phyloP scores from a whole-genome alignment of 2,113 vertebrate genomes.

The Proterorhinus semilunaris region DNA sequence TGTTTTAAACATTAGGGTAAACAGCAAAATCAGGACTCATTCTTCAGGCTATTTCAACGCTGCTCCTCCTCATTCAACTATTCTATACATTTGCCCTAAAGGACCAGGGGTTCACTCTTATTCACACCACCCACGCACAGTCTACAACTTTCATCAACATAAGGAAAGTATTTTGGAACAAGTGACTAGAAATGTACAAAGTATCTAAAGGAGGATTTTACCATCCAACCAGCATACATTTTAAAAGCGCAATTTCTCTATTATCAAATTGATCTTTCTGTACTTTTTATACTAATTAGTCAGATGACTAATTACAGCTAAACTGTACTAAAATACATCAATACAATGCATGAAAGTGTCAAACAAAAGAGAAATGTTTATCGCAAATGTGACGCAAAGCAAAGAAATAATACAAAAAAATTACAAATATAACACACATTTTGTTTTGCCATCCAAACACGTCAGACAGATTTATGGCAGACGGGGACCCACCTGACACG shows the following conservation, averaged over 20 bases:
- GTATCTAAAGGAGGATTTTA: too few relatives aligned
- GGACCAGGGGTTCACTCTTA: constrained; percentile 25
- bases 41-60: background rate
- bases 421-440: constrained; percentile 13
- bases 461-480: constrained; percentile 11
- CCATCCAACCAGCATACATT: too few relatives aligned
- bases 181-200: too few relatives aligned
- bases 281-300: too few relatives aligned
- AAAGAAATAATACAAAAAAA: background rate
- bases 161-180: too few relatives aligned
- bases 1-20: background rate
- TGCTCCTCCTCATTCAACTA: background rate
- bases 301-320: too few relatives aligned
- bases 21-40: background rate
- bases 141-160: background rate
- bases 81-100: constrained; percentile 3
- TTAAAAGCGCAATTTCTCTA: too few relatives aligned
- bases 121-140: constrained; percentile 26
- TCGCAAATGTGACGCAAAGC: too few relatives aligned
- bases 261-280: too few relatives aligned
- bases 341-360: too few relatives aligned
- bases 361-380: too few relatives aligned
- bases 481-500: constrained; percentile 77
- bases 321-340: too few relatives aligned
- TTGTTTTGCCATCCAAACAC: background rate